phyloP scores from a whole-genome alignment of 2,797 vertebrate species.

The Paratrypauchen microcephalus region DNA sequence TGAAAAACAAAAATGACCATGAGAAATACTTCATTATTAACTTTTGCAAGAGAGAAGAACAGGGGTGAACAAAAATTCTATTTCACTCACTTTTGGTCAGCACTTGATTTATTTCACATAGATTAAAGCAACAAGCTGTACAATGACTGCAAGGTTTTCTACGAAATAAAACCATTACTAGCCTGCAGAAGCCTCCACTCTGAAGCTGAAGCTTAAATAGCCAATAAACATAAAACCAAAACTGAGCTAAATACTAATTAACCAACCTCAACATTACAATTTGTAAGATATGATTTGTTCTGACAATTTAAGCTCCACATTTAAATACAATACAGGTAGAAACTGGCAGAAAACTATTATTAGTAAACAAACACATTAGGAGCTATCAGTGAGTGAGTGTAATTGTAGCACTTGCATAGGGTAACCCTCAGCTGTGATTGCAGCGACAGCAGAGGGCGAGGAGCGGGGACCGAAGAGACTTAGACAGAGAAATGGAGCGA shows the following conservation, averaged over 20 bases:
- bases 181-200: background rate
- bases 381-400: constrained; percentile 65
- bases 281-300: no score
- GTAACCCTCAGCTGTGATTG: constrained; percentile 35
- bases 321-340: background rate
- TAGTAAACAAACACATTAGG: constrained; percentile 9
- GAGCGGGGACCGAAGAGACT: constrained; percentile 32
- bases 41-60: background rate
- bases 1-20: no score
- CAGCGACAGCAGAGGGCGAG: constrained; percentile 35
- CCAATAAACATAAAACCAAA: background rate
- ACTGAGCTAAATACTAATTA: background rate
- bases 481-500: constrained; percentile 50
- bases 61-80: constrained; percentile 2
- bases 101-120: background rate
- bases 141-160: background rate
- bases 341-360: constrained; percentile 5
- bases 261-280: background rate
- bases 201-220: background rate
- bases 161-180: background rate
- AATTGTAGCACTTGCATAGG: constrained; percentile 29
- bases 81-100: background rate
- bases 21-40: no score
- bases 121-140: background rate
- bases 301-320: background rate